Conservation (phyloP, 1,140 invertebrate species). For the Steinernema khuongi region DNA sequence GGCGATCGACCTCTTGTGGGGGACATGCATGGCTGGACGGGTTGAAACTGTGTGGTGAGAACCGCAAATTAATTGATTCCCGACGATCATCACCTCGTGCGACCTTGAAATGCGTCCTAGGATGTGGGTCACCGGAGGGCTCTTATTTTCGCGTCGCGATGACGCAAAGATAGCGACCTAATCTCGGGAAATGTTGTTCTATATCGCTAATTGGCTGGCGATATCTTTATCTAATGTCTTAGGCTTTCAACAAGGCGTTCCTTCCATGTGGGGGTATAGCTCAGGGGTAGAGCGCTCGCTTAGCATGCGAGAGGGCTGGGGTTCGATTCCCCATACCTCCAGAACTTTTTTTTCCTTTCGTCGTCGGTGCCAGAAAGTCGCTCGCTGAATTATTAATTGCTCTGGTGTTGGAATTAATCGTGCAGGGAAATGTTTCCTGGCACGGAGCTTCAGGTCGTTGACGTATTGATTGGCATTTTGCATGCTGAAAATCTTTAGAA, state of each 20-base stretch:
- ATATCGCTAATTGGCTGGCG: not conserved
- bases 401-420: too few relatives aligned
- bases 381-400: too few relatives aligned
- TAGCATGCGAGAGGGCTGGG: slow-evolving; percentile 44
- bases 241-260: too few relatives aligned
- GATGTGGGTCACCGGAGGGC: slow-evolving; percentile 1
- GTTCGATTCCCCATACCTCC: slow-evolving; percentile 47
- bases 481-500: too few relatives aligned
- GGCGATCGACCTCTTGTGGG: not conserved
- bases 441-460: too few relatives aligned
- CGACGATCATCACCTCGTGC: not conserved
- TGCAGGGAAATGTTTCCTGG: too few relatives aligned
- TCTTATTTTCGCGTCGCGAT: slow-evolving; percentile 4
- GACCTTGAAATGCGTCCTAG: slow-evolving; percentile 6
- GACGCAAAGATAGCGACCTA: not conserved
- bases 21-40: not conserved
- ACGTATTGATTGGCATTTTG: too few relatives aligned
- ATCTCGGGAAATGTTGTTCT: not conserved
- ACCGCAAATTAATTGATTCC: slow-evolving; percentile 11
- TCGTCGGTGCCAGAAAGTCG: too few relatives aligned
- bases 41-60: slow-evolving; percentile 1
- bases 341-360: too few relatives aligned
- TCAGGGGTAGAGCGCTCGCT: slow-evolving; percentile 47
- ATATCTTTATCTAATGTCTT: too few relatives aligned
- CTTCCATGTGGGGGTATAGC: slow-evolving; percentile 47